Percentiles rank a stretch among this genome's conserved stretches.
Evolutionary conservation across 1,140 invertebrate genomes (phyloP).

Genomic region (Drosophila auraria): DNA sequence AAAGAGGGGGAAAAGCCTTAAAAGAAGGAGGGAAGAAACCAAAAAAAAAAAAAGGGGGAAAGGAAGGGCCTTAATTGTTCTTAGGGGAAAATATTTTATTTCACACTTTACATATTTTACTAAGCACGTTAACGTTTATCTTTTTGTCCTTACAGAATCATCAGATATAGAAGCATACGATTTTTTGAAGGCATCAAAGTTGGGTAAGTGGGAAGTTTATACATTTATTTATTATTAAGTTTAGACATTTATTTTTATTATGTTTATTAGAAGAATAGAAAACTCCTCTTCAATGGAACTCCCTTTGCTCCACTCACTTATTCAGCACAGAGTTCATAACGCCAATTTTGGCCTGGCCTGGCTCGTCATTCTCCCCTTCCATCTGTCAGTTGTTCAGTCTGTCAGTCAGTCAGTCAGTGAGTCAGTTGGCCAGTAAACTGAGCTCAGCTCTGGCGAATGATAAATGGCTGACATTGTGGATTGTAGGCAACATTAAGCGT

Average conservation of each 20-base stretch:
- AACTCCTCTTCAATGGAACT: neutral
- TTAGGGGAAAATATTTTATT: conserved; percentile 6
- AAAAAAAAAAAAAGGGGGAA: no score
- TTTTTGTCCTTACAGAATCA: conserved; percentile 4
- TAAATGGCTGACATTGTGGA: conserved; percentile 78
- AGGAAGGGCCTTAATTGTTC: neutral
- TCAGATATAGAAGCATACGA: neutral
- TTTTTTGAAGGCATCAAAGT: neutral
- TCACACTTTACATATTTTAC: conserved; percentile 8
- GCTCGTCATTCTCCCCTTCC: neutral
- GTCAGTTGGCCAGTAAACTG: conserved; percentile 24
- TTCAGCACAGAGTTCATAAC: conserved; percentile 49
- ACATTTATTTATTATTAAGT: neutral
- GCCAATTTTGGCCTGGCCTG: conserved; percentile 54
- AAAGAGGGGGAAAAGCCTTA: neutral
- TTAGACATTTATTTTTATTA: neutral
- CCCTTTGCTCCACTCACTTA: conserved; percentile 24
- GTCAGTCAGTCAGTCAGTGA: conserved; percentile 15
- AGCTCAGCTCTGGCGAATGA: conserved; percentile 65
- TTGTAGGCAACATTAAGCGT: conserved; percentile 78
- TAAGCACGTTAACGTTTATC: neutral
- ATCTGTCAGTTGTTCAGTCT: conserved; percentile 28
- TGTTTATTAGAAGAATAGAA: neutral
- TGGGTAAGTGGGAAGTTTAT: neutral
- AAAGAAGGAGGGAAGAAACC: neutral